Conservation (phyloP, 2,888 invertebrate genomes). For the Dichetophora obliterata region DNA sequence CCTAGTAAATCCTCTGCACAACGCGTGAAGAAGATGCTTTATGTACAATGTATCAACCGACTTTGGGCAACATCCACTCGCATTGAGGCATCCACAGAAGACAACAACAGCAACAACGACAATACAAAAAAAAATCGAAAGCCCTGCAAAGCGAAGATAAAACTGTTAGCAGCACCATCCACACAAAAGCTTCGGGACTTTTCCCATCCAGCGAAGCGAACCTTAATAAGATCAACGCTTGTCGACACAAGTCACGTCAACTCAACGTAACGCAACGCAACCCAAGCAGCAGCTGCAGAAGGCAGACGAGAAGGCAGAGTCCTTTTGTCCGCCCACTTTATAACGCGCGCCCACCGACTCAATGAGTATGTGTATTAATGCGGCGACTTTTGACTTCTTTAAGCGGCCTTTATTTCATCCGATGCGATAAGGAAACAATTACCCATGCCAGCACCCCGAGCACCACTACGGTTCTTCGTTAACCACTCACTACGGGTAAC, state of each 20-base stretch:
- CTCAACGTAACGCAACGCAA: background rate
- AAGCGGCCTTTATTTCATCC: background rate
- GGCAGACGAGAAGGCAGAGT: background rate
- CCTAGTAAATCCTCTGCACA: background rate
- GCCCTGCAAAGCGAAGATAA: constrained; percentile 44
- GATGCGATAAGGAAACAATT: constrained; percentile 39
- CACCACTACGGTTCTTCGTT: background rate
- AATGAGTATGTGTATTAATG: background rate
- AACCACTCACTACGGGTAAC: constrained; percentile 16
- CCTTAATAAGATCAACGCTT: constrained; percentile 63
- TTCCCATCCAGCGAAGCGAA: constrained; percentile 64
- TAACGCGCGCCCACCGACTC: background rate
- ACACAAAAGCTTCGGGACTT: constrained; percentile 51
- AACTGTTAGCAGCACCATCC: constrained; percentile 11
- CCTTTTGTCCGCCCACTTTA: constrained; percentile 21
- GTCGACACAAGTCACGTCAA: constrained; percentile 32
- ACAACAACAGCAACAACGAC: constrained; percentile 18
- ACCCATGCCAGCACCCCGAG: constrained; percentile 8
- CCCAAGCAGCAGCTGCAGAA: background rate
- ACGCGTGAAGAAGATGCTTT: background rate
- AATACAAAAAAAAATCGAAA: constrained; percentile 11
- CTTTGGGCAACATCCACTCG: background rate
- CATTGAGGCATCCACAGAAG: background rate
- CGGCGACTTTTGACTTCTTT: constrained; percentile 10
- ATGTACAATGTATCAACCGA: background rate